Evolutionary conservation across 2,797 vertebrate genomes (phyloP), one percentile per base, ranked within the genome.

Genomic region (Chanos chanos): DNA sequence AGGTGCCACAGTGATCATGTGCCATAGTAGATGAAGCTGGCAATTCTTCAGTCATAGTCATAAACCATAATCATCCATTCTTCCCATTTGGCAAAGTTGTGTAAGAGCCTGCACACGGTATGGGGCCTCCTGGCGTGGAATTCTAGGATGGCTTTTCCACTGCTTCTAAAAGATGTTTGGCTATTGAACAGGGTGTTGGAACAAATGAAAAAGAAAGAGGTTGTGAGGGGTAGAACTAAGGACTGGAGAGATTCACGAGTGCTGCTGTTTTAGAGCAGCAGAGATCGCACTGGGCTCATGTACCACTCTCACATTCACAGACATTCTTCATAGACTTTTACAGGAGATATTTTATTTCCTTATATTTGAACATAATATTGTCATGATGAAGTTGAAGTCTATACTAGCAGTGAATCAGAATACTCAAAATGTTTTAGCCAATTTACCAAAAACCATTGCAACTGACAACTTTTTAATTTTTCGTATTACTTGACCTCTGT

Each of bases 21-120:
- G 31, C 47, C 48, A 36, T 33, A 15, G 30, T 21, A 33, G 51
- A 62, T 56, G 44, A 56, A 44, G 45, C 47, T 62, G 58, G 37
- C 58, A 68, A 16, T 61, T 15, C 66, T 67, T 67, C 57, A 61
- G 51, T 40, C 57, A 43, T 30, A 43, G 39, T 49, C 47, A 10
- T 40, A 36, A 47, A 44, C 49, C 54, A 41, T 16, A 15, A 41
- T 39, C 39, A 41, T 41, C 39, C 41, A 39, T 53, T 43, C 60
- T 48, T 22, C 15, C 10, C 47, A 62, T 31, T 19, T 58, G 45
- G 45, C 7, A 21, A 31, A 47, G 34, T n/a, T 48, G 57, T 36
- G 40, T 67, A 33, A 43, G 49, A 50, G 52, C 47, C 54, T 39
- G 18, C 18, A 7, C 13, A 53, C 18, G 39, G 18, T 40, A 61